These are phyloP conservation scores for Poeciliopsis gracilis DNA, from an alignment of 2,797 vertebrate genomes.

Conservation along the genomic window DNA sequence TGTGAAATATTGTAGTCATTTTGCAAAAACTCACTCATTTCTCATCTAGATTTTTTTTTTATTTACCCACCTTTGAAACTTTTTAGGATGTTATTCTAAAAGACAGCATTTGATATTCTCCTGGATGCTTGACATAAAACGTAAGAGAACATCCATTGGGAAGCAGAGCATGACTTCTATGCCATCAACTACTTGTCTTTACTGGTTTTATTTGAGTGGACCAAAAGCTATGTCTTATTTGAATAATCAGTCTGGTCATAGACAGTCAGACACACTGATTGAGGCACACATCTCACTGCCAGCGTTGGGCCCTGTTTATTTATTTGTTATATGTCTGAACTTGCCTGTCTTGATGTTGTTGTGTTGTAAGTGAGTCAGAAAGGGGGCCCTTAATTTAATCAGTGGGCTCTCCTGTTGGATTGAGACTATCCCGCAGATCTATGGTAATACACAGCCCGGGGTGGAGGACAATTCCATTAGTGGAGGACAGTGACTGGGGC, in stretches of 20 bases:
- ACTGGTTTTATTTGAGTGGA: conserved; percentile 30
- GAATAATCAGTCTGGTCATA: conserved; percentile 57
- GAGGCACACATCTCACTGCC: conserved; percentile 57
- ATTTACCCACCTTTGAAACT: neutral
- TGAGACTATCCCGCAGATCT: conserved; percentile 82
- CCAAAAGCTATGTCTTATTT: conserved; percentile 53
- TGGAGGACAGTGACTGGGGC: conserved; percentile 66
- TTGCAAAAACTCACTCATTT: neutral
- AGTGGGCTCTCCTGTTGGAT: conserved; percentile 74
- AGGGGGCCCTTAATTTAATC: conserved; percentile 82
- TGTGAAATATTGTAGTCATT: neutral
- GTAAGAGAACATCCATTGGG: neutral
- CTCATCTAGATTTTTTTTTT: neutral
- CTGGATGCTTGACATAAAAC: neutral
- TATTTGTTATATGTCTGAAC: conserved; percentile 72
- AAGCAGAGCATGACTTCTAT: conserved; percentile 28
- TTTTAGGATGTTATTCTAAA: conserved; percentile 1
- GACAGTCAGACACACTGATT: conserved; percentile 35
- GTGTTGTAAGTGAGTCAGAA: conserved; percentile 75
- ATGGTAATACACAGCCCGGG: conserved; percentile 79
- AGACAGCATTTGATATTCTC: neutral
- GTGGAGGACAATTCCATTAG: conserved; percentile 83
- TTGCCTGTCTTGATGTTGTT: conserved; percentile 64
- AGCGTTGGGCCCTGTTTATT: conserved; percentile 65
- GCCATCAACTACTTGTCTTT: conserved; percentile 37